Evolutionary conservation across 2,113 vertebrate genomes (phyloP), one percentile per base, ranked within the genome.

Genomic region (Labrus mixtus): DNA sequence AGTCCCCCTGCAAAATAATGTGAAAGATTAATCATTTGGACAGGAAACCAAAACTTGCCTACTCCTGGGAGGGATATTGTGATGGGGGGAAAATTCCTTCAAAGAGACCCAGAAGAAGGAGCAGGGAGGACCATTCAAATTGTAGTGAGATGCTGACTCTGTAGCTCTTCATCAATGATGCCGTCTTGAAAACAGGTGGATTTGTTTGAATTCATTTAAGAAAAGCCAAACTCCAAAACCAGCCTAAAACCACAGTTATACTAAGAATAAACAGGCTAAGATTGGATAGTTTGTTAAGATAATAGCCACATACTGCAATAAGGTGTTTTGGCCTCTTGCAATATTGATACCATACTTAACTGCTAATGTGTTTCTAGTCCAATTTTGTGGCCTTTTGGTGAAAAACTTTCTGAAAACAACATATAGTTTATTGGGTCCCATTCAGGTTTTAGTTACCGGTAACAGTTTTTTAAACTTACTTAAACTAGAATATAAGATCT

Each of bases 21-120:
- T 86, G 73, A 86, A 83, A 83, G 79, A 91, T 93, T 82, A 91
- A 92, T 93, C 87, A 91, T 91, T 87, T 76, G 64, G 90, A 90
- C 86, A 89, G 85, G 66, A 89, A 81, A 84, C 74, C 70, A 85
- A 87, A 85, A 78, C 69, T 62, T 85, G 63, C 63, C 64, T 25
- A 46, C 43, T 85, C 77, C 84, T 76, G 66, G 64, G 69, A 87
- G 85, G 74, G 63, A 80, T 73, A 78, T 68, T 6, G 23, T 83
- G 74, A 86, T 45, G 65, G 50, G 17, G 54, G 63, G 75, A 79
- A 33, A 33, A 20, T 51, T 43, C 20, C 77, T 86, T 74, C 53
- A 83, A 71, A 81, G 76, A 29, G 81, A 75, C 66, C 29, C 4
- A 19, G 60, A 72, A 56, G 17, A 48, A 63, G 29, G 60, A 67